Percentiles rank a stretch among this genome's conserved stretches.
Evolutionary conservation across 2,888 invertebrate genomes (phyloP).

Genomic region (Acholoe squamosa): DNA sequence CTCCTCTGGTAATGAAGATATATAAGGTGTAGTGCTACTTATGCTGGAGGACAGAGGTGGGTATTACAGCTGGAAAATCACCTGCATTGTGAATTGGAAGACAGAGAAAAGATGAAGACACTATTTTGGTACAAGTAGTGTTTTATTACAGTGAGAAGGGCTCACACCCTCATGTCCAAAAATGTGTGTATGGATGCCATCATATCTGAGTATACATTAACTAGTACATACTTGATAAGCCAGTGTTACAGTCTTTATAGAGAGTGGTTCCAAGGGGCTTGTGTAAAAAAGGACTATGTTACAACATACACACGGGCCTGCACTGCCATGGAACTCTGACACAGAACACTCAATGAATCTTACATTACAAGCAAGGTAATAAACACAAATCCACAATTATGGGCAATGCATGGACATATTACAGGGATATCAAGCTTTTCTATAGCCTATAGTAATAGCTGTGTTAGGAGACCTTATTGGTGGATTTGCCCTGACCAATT

Average conservation of each 20-base stretch:
- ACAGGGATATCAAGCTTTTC: background rate
- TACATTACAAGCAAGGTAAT: constrained; percentile 52
- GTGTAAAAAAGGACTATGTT: constrained; percentile 20
- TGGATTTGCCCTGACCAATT: background rate
- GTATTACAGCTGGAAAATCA: constrained; percentile 88
- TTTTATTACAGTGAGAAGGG: constrained; percentile 9
- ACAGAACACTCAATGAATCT: constrained; percentile 31
- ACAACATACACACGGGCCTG: constrained; percentile 42
- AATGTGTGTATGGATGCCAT: background rate
- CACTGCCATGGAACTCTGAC: background rate
- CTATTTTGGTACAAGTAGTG: background rate
- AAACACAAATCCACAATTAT: constrained; percentile 32
- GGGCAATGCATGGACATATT: constrained; percentile 44
- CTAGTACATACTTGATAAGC: constrained; percentile 24
- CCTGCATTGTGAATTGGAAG: too few species aligned
- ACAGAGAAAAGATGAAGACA: background rate
- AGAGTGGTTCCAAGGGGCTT: background rate
- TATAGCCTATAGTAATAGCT: background rate
- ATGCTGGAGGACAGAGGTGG: constrained; percentile 90
- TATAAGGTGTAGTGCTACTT: constrained; percentile 71
- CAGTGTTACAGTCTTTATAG: background rate
- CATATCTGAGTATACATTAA: background rate
- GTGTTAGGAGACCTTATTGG: background rate
- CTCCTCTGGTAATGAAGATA: too few species aligned
- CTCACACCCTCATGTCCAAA: background rate